These are phyloP conservation scores for Oeneis ivallda DNA, from an alignment of 2,888 invertebrate genomes.

Conservation along the genomic window DNA sequence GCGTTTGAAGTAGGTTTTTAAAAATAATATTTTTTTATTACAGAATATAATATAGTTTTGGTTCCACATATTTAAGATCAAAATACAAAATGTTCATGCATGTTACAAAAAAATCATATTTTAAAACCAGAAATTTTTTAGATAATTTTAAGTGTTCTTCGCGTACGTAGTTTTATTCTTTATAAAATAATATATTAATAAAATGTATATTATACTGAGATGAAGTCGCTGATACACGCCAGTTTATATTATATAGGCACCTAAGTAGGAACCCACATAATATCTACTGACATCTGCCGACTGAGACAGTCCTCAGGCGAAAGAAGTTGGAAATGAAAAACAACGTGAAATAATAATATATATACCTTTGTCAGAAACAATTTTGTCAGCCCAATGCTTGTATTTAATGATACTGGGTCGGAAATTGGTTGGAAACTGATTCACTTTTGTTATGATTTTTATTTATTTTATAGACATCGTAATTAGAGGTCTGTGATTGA, in stretches of 20 bases:
- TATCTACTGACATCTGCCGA: too few species aligned
- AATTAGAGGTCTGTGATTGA: too few species aligned
- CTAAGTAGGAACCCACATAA: too few species aligned
- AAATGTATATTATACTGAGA: neutral
- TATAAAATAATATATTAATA: neutral
- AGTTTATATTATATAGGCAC: neutral
- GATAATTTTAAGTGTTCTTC: too few species aligned
- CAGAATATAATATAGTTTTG: too few species aligned
- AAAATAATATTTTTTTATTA: too few species aligned
- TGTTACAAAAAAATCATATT: too few species aligned
- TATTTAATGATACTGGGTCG: neutral
- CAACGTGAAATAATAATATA: slow-evolving; percentile 1
- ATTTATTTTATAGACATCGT: neutral
- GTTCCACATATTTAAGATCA: too few species aligned
- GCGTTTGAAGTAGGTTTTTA: too few species aligned
- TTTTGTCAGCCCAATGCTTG: neutral
- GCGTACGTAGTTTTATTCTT: too few species aligned
- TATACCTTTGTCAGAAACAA: slow-evolving; percentile 8
- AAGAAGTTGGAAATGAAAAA: neutral
- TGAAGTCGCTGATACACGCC: neutral
- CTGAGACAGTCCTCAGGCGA: neutral
- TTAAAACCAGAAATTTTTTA: too few species aligned
- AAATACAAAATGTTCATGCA: too few species aligned
- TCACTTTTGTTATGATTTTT: neutral
- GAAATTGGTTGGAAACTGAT: slow-evolving; percentile 7